Evolutionary conservation across 2,797 vertebrate genomes (phyloP), one percentile per base, ranked within the genome.

Genomic region (Notolabrus celidotus): DNA sequence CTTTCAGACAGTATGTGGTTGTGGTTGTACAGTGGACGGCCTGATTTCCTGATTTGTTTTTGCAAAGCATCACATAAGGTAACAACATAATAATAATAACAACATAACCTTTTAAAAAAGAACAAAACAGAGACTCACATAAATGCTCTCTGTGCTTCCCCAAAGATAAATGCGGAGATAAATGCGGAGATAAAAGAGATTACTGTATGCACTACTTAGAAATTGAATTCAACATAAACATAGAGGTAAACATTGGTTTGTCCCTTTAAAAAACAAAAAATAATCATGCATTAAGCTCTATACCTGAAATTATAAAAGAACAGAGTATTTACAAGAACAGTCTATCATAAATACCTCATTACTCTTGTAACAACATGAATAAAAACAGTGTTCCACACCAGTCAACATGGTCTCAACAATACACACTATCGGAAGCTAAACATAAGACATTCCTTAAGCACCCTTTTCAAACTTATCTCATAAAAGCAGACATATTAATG

Each of bases 91-190:
- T 39, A 39, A 45, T 36, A 43, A 17, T 39, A 39, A 45, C 36
- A 43, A 17, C 64, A 50, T 22, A 59, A 58, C 57, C 29, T 27
- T 29, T 45, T 36, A 8, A 59, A 10, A 53, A 43, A 43, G 47
- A 46, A 69, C 33, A 27, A 25, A 46, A 41, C 61, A 78, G 27
- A 22, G 33, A 51, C 19, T 29, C 52, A 41, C 31, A 22, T 8
- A n/a, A 51, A 22, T 43, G 23, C 19, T 46, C 38, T 68, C 12
- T 10, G 6, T 29, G 23, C n/a, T 46, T 39, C 68, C 12, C 34
- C 25, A 20, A 19, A 6, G 38, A 41, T 12, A 29, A 53, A 38
- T 22, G 11, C 20, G 31, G n/a, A 8, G 36, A 39, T 15, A 25
- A 53, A 39, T 29, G 15, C 20, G 23, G 23, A 29, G 27, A 43